Base-by-base conservation (phyloP, 1,140 invertebrate species). In the Chironomus tepperi region DNA sequence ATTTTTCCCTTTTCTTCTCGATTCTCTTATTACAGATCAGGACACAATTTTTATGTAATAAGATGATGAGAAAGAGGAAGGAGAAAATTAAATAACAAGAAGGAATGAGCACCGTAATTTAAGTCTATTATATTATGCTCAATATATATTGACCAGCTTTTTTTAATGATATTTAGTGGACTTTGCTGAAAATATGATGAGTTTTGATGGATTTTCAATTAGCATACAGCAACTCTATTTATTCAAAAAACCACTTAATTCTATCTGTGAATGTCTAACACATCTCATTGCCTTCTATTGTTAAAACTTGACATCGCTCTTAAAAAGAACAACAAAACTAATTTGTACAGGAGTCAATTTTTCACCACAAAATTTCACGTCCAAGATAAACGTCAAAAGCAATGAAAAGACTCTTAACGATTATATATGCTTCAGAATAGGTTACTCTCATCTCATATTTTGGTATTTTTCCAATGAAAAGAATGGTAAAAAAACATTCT, bases 351-450 rank as follows among this genome's bases (percentile, higher is more conserved):
- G 47, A 57, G 47, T 57, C 47, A 7, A 12, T 57, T 57, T n/a
- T 12, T 57, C 47, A 57, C 47, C 47, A 7, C 47, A 57, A 57
- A 57, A 57, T 2, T 12, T 12, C 47, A 57, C 9, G 47, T 57
- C 47, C 47, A 57, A 57, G 47, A 57, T 57, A 57, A 57, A 57
- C n/a, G 47, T 57, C 47, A 57, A 57, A n/a, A 57, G 47, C 47
- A 57, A 10, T 57, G n/a, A 57, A 57, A 57, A 57, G n/a, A 57
- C 9, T 57, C n/a, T 10, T 7, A 12, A n/a, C 7, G 47, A 2
- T 3, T 12, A 57, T 57, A 12, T 10, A 57, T 7, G 7, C 9
- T 2, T 10, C 9, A 2, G 1, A 57, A 57, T 57, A n/a, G 47
- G n/a, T 12, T 34, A 2, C 5, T 34, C 47, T 12, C 47, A 7